A percentile compares a stretch with the other conserved stretches of the same genome.
Conservation (phyloP, 2,797 vertebrate species). For the Melopsittacus undulatus region DNA sequence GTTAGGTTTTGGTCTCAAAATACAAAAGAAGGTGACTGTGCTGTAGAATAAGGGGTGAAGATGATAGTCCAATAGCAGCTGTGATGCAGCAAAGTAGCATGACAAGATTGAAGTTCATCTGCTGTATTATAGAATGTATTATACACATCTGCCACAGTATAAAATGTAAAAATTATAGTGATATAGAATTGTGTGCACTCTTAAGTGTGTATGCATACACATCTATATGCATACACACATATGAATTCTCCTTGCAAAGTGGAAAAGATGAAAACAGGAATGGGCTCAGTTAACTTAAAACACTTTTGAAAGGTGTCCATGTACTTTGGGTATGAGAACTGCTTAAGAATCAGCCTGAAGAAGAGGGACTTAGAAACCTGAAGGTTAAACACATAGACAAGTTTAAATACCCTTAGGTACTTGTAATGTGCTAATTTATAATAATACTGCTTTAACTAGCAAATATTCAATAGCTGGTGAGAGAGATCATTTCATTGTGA, state of each 20-base stretch:
- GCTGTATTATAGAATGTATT: not conserved
- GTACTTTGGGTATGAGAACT: not conserved
- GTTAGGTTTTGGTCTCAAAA: not conserved
- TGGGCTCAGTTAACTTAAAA: not conserved
- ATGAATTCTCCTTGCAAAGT: not conserved
- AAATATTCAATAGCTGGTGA: slow-evolving; percentile 54
- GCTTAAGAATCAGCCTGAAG: slow-evolving; percentile 12
- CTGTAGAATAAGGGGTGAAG: not conserved
- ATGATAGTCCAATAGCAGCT: not conserved
- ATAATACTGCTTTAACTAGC: slow-evolving; percentile 64
- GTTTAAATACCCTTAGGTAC: slow-evolving; percentile 27
- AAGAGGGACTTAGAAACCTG: slow-evolving; percentile 29
- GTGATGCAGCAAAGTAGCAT: not conserved
- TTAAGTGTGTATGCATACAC: not conserved
- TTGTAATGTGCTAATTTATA: slow-evolving; percentile 63
- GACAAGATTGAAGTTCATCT: not conserved
- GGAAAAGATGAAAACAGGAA: not conserved
- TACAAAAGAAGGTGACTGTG: not conserved
- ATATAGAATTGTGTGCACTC: not conserved
- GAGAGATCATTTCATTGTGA: slow-evolving; percentile 67
- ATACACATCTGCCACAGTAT: not conserved
- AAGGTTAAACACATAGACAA: slow-evolving; percentile 10
- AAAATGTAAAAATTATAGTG: not conserved
- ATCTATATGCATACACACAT: not conserved
- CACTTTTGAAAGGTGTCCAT: not conserved